Evolutionary conservation across 2,797 vertebrate genomes (phyloP), one percentile per base, ranked within the genome.

Genomic region (Lutjanus campechanus): DNA sequence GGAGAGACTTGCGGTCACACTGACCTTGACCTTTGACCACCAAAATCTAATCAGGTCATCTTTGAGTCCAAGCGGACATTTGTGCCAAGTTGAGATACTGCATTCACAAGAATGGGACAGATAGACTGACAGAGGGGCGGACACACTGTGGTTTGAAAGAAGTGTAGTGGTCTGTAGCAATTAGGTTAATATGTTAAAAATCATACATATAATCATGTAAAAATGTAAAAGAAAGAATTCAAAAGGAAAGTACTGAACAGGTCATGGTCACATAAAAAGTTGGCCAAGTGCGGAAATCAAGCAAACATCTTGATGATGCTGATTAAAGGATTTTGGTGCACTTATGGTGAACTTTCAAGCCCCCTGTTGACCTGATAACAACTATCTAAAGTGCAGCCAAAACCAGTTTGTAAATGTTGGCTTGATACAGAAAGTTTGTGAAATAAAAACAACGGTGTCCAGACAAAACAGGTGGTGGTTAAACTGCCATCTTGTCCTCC

Each of bases 391-490:
- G 10, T 25, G 49, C 0, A 20, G 50, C 22, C 49, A 62, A 20
- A 62, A 16, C 9, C 40, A n/a, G 40, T 25, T 22, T 69, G 40
- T 20, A 60, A 36, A 76, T 36, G 40, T 12, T 55, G 59, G 15
- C 7, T 0, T 2, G 2, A 56, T 11, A 1, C 22, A 54, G 53
- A 49, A 74, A 29, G 62, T 29, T 55, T 40, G 40, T n/a, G 60
- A 49, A 50, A 29, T 8, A 13, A 56, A 16, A 54, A 47, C 20
- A 58, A 17, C 10, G 6, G 7, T 9, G 25, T 40, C 22, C 6
- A 61, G 58, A 16, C 20, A 19, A 66, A 68, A 77, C 49, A 74
- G 25, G 62, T n/a, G 49, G 46, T 58, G 41, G 50, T 72, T 55
- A 53, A 65, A 55, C 41, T 36, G 19, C 59, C 47, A 44, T 61